Evolutionary conservation across 2,113 vertebrate genomes (phyloP).

Genomic region (Neolamprologus kungweensis): DNA sequence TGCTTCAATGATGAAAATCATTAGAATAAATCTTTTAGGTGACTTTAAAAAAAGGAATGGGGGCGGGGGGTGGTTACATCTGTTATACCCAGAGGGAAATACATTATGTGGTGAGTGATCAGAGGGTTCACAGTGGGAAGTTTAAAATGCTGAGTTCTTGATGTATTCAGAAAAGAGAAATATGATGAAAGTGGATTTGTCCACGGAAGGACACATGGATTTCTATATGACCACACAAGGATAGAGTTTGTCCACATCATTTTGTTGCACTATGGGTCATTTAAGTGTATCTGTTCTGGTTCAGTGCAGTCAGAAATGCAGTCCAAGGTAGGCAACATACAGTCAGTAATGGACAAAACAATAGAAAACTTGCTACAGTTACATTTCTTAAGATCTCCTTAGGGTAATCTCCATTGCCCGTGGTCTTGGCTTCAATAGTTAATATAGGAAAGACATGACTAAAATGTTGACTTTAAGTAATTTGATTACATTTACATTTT

Average conservation of each 20-base stretch:
- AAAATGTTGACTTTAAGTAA: neutral
- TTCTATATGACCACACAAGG: neutral
- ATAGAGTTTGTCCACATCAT: neutral
- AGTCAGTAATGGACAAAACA: neutral
- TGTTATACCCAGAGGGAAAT: neutral
- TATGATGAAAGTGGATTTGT: neutral
- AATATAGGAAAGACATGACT: neutral
- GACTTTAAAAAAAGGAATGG: neutral
- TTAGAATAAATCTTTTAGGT: slow-evolving; percentile 36
- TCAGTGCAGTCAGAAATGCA: neutral
- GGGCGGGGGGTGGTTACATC: neutral
- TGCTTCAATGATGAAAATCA: slow-evolving; percentile 7
- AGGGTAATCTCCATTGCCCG: neutral
- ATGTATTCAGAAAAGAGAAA: neutral
- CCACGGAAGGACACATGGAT: neutral
- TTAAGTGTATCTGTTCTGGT: neutral
- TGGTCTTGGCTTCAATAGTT: neutral
- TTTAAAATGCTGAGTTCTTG: neutral
- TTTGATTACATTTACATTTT: neutral
- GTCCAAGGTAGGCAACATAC: neutral
- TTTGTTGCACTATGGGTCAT: neutral
- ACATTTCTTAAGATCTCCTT: neutral
- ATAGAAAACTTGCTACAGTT: neutral
- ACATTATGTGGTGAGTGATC: neutral
- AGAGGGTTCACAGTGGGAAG: neutral